These are phyloP conservation scores for Thripadectes ignobilis DNA, from an alignment of 2,797 vertebrate genomes.

Conservation along the genomic window DNA sequence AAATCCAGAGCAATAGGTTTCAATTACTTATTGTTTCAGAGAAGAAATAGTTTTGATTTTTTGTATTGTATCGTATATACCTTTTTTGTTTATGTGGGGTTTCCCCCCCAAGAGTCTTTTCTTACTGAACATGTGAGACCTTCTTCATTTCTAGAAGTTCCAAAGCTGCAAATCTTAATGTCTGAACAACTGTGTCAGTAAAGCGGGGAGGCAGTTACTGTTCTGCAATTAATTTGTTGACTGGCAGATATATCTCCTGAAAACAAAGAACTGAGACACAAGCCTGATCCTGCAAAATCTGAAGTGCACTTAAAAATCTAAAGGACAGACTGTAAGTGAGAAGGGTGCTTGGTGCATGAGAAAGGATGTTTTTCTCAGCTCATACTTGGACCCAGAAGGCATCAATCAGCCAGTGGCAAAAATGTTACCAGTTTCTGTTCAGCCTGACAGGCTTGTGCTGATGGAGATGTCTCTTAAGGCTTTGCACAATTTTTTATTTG, in stretches of 20 bases:
- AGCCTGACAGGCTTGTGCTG: background rate
- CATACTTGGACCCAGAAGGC: background rate
- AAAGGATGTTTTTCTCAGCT: constrained; percentile 16
- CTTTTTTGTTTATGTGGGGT: background rate
- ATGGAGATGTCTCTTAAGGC: background rate
- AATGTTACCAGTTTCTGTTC: background rate
- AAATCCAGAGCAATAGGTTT: background rate
- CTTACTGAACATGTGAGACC: background rate
- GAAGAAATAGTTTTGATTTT: background rate
- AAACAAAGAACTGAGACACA: background rate
- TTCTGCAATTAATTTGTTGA: background rate
- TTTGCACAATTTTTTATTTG: background rate
- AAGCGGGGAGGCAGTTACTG: background rate
- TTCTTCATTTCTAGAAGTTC: background rate
- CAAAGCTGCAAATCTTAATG: background rate
- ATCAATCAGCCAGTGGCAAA: background rate
- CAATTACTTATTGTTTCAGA: background rate
- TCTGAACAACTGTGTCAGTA: constrained; percentile 19
- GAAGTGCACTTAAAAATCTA: constrained; percentile 19
- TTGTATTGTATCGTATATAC: background rate
- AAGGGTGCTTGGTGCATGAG: background rate
- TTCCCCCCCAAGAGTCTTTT: background rate
- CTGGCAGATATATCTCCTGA: constrained; percentile 14
- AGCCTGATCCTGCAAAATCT: background rate
- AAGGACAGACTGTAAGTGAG: constrained; percentile 11